phyloP scores from a whole-genome alignment of 2,888 invertebrate species.

The Linnaemya tessellans region DNA sequence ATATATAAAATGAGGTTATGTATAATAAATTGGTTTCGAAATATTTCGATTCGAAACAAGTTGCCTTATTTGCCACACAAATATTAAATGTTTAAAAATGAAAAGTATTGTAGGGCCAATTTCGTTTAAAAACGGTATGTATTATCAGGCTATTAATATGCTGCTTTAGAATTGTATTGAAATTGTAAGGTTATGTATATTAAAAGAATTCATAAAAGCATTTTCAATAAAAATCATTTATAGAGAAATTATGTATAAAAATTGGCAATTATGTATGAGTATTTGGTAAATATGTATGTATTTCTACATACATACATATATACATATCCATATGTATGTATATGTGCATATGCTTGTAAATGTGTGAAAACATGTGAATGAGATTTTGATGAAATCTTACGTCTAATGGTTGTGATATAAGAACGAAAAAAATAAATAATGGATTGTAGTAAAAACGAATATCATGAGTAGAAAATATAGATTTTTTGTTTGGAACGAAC shows the following conservation, averaged over 20 bases:
- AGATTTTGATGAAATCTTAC: slow-evolving; percentile 28
- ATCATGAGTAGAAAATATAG: slow-evolving; percentile 24
- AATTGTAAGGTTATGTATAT: not conserved
- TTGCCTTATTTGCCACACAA: no score
- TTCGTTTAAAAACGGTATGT: no score
- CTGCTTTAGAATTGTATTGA: not conserved
- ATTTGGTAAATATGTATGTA: slow-evolving; percentile 5
- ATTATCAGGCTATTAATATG: not conserved
- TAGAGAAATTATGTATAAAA: not conserved
- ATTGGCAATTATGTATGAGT: not conserved
- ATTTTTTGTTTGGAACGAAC: slow-evolving; percentile 68
- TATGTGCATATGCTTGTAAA: not conserved
- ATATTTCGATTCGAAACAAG: no score
- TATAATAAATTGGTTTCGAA: no score
- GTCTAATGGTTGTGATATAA: slow-evolving; percentile 24
- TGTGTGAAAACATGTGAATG: slow-evolving; percentile 7
- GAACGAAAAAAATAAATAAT: slow-evolving; percentile 11
- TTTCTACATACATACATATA: not conserved
- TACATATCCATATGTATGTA: not conserved
- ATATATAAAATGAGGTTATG: no score
- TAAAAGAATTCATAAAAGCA: not conserved
- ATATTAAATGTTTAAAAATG: no score
- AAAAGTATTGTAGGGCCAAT: no score
- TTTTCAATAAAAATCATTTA: slow-evolving; percentile 3
- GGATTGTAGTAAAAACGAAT: slow-evolving; percentile 11